These are phyloP conservation scores for Antrozous pallidus DNA, from an alignment of 2,797 vertebrate genomes.

Conservation along the genomic window DNA sequence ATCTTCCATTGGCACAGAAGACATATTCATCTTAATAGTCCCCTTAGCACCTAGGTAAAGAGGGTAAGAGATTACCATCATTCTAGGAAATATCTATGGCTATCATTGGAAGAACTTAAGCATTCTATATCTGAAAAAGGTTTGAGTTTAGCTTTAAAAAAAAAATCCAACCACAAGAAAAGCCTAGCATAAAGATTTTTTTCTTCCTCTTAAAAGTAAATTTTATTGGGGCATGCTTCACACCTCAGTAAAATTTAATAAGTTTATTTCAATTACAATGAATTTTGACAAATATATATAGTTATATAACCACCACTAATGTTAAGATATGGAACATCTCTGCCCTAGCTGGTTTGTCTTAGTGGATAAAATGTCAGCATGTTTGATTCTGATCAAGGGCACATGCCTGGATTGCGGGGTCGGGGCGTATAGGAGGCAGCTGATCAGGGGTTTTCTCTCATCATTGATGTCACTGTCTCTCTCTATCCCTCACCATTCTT, in stretches of 20 bases:
- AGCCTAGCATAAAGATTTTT: not conserved
- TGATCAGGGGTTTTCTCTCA: too few species aligned
- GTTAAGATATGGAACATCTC: not conserved
- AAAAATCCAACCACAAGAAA: not conserved
- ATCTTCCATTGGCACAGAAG: slow-evolving; percentile 45
- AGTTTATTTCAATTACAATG: slow-evolving; percentile 13
- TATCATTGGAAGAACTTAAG: not conserved
- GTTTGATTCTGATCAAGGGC: too few species aligned
- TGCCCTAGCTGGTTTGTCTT: too few species aligned
- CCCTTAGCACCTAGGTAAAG: slow-evolving; percentile 50
- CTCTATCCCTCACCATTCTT: too few species aligned
- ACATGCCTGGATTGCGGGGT: too few species aligned
- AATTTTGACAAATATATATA: not conserved
- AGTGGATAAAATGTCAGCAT: too few species aligned
- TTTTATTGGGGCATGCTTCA: not conserved
- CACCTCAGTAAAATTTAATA: not conserved
- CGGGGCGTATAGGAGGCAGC: too few species aligned
- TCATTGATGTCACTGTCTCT: too few species aligned
- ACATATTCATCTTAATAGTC: slow-evolving; percentile 50
- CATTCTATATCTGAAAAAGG: not conserved
- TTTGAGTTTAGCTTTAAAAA: not conserved
- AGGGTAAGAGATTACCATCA: slow-evolving; percentile 46
- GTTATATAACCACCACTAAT: not conserved
- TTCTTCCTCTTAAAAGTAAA: not conserved
- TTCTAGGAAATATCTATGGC: not conserved